Conservation (phyloP, 92 coral and sea anemone species). For the Parazoanthus swiftii region DNA sequence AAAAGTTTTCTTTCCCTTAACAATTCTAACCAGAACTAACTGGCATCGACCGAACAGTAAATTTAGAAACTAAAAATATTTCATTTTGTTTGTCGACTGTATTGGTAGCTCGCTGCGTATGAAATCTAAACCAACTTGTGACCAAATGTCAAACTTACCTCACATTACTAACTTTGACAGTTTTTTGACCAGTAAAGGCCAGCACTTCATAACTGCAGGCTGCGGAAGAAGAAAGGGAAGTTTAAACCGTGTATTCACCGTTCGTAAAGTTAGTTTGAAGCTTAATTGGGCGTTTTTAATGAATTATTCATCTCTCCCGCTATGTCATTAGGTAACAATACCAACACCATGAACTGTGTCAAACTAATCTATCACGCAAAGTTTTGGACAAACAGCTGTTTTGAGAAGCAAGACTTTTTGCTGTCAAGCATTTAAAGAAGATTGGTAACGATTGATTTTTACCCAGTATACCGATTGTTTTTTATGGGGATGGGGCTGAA, state of each 20-base stretch:
- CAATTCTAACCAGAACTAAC: not conserved
- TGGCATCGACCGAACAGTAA: not conserved
- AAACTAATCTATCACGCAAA: not conserved
- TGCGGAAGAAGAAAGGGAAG: not conserved
- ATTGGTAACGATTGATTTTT: not conserved
- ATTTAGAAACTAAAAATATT: not conserved
- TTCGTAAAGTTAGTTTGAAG: not conserved
- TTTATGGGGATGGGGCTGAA: too few relatives aligned
- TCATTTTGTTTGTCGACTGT: not conserved
- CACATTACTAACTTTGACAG: not conserved
- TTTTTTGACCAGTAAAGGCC: not conserved
- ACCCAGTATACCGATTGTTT: not conserved
- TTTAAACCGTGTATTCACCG: not conserved
- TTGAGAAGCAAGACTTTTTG: not conserved
- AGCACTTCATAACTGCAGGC: not conserved
- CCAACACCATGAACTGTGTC: not conserved
- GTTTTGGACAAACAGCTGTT: not conserved
- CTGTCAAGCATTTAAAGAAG: not conserved
- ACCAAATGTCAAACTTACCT: constrained; percentile 7
- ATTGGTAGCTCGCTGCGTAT: not conserved
- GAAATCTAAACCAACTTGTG: not conserved
- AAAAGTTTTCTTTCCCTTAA: too few relatives aligned
- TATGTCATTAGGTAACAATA: not conserved
- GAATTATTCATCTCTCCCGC: not conserved
- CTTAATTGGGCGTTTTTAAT: not conserved